These are phyloP conservation scores for Cydia pomonella DNA, from an alignment of 1,140 invertebrate species.

Conservation along the genomic window DNA sequence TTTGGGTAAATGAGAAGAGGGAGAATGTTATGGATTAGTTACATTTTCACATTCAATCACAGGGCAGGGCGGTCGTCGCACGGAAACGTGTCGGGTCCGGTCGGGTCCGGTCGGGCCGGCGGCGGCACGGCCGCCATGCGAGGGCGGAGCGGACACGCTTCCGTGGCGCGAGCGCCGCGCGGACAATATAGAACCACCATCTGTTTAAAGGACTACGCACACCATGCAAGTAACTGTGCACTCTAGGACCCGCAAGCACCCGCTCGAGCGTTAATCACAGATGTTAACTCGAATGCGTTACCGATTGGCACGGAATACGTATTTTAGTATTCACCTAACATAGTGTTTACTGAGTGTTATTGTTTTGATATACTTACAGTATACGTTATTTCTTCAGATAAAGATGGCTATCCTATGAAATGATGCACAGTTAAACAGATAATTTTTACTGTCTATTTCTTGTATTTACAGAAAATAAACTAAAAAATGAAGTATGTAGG, in stretches of 20 bases:
- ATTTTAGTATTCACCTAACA: constrained; percentile 76
- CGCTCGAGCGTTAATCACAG: constrained; percentile 63
- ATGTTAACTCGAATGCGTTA: constrained; percentile 61
- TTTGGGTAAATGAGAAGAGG: constrained; percentile 78
- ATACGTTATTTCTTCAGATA: constrained; percentile 82
- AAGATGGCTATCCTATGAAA: constrained; percentile 84
- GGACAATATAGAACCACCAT: constrained; percentile 64
- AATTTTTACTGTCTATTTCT: constrained; percentile 82
- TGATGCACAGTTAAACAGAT: constrained; percentile 85
- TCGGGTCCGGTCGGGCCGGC: neutral
- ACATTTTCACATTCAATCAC: constrained; percentile 61
- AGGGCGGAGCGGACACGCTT: neutral
- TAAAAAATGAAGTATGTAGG: constrained; percentile 52
- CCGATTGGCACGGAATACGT: constrained; percentile 56
- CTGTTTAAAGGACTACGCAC: constrained; percentile 68
- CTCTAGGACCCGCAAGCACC: constrained; percentile 53
- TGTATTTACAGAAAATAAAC: constrained; percentile 76
- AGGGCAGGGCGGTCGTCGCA: constrained; percentile 52
- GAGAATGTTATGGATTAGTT: constrained; percentile 81
- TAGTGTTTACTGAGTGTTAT: constrained; percentile 79
- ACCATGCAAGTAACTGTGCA: constrained; percentile 73
- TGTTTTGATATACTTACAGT: constrained; percentile 83
- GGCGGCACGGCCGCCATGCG: neutral
- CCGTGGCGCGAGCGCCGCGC: constrained; percentile 41
- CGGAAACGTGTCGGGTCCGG: constrained; percentile 48